Conservation (phyloP, 2,797 vertebrate species). For the Poeciliopsis gracilis region DNA sequence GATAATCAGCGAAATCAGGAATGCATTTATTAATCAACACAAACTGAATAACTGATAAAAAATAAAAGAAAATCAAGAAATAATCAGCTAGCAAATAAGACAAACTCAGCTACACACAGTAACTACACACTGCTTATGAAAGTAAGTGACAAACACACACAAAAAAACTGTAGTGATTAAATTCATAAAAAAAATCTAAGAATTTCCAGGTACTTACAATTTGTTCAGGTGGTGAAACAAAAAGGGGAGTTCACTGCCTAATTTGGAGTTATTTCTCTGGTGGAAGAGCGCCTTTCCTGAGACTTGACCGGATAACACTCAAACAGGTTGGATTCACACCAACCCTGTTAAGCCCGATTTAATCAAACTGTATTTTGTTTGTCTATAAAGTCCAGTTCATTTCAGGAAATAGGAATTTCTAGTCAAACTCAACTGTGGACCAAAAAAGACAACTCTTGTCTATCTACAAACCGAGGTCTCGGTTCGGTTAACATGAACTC, state of each 20-base stretch:
- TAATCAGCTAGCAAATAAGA: not conserved
- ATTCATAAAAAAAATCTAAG: not conserved
- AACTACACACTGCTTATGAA: not conserved
- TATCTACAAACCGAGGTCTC: too few relatives aligned
- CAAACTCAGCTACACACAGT: not conserved
- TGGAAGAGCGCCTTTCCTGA: not conserved
- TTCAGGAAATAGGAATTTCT: too few relatives aligned
- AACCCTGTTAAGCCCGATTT: too few relatives aligned
- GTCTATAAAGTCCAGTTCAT: too few relatives aligned
- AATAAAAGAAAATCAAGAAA: not conserved
- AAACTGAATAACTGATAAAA: not conserved
- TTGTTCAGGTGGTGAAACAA: not conserved
- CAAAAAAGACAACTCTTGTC: too few relatives aligned
- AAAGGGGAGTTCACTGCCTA: not conserved
- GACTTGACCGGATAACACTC: not conserved
- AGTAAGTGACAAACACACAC: not conserved
- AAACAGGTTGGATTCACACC: too few relatives aligned
- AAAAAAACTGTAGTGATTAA: not conserved
- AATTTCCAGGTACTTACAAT: not conserved
- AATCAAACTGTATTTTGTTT: too few relatives aligned
- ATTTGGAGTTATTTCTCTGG: not conserved
- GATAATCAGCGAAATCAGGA: not conserved
- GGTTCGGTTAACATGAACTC: too few relatives aligned
- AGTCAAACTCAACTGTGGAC: too few relatives aligned
- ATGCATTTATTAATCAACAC: not conserved